Percentiles rank a stretch among this genome's conserved stretches.
Evolutionary conservation across 2,888 invertebrate genomes (phyloP).

Genomic region (Drosophila neonasuta): DNA sequence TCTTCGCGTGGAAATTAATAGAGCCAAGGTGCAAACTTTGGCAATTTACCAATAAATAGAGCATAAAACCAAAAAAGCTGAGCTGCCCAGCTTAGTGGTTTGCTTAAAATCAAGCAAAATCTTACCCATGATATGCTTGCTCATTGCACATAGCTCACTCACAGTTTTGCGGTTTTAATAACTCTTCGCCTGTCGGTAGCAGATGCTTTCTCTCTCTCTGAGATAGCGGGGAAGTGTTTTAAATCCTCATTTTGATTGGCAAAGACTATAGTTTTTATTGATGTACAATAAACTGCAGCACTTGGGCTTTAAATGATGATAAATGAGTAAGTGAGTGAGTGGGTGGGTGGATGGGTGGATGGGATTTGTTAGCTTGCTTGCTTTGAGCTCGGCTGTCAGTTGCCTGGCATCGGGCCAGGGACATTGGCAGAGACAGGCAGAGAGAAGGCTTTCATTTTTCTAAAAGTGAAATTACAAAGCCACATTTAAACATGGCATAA

Average conservation of each 20-base stretch:
- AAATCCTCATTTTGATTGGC: slow-evolving; percentile 23
- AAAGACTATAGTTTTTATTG: slow-evolving; percentile 4
- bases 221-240: slow-evolving; percentile 1
- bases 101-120: slow-evolving; percentile 12
- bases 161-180: slow-evolving; percentile 28
- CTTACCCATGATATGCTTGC: slow-evolving; percentile 9
- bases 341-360: neutral
- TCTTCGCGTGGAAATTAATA: slow-evolving; percentile 37
- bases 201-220: neutral
- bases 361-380: neutral
- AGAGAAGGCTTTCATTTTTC: slow-evolving; percentile 32
- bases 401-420: slow-evolving; percentile 37
- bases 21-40: slow-evolving; percentile 46
- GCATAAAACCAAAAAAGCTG: slow-evolving; percentile 24
- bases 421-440: slow-evolving; percentile 4
- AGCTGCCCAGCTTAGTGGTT: slow-evolving; percentile 33
- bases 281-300: slow-evolving; percentile 29
- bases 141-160: slow-evolving; percentile 6
- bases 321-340: slow-evolving; percentile 13
- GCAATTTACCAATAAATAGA: slow-evolving; percentile 56
- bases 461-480: slow-evolving; percentile 51
- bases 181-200: slow-evolving; percentile 5
- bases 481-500: slow-evolving; percentile 44
- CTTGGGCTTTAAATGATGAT: slow-evolving; percentile 16
- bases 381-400: slow-evolving; percentile 17